A percentile compares a stretch with the other conserved stretches of the same genome.
phyloP scores from a whole-genome alignment of 2,888 invertebrate genomes.

The Pollenia angustigena region DNA sequence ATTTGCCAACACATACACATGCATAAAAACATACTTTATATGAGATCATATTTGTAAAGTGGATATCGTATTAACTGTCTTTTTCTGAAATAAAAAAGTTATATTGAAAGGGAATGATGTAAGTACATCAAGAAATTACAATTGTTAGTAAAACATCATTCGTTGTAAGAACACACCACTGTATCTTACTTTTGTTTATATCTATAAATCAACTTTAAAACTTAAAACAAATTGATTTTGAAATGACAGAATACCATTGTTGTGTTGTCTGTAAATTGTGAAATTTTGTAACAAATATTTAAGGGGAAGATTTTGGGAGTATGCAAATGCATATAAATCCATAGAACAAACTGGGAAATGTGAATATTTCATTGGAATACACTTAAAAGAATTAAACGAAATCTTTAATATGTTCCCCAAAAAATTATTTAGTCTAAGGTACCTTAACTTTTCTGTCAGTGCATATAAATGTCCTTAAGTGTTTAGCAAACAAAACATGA shows the following conservation, averaged over 20 bases:
- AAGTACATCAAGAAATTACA: too few relatives aligned
- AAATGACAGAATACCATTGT: constrained; percentile 28
- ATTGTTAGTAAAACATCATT: too few relatives aligned
- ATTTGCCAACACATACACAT: not conserved
- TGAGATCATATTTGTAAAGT: not conserved
- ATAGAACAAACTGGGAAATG: not conserved
- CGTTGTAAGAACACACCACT: not conserved
- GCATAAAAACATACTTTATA: not conserved
- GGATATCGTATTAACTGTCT: not conserved
- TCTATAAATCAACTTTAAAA: not conserved
- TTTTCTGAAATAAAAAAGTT: too few relatives aligned
- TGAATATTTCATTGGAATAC: not conserved
- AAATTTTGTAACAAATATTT: constrained; percentile 3
- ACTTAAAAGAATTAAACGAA: not conserved
- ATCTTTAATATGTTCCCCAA: too few relatives aligned
- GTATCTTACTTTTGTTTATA: not conserved
- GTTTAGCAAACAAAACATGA: constrained; percentile 15
- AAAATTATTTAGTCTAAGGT: not conserved
- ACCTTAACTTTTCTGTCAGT: not conserved
- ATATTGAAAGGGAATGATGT: too few relatives aligned
- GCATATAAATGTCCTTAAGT: not conserved
- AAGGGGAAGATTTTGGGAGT: not conserved
- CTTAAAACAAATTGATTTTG: constrained; percentile 33
- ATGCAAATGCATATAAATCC: not conserved
- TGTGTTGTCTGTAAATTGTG: constrained; percentile 4